A percentile compares a stretch with the other conserved stretches of the same genome.
phyloP scores from a whole-genome alignment of 2,888 invertebrate genomes.

The Oxyteleia sp. region DNA sequence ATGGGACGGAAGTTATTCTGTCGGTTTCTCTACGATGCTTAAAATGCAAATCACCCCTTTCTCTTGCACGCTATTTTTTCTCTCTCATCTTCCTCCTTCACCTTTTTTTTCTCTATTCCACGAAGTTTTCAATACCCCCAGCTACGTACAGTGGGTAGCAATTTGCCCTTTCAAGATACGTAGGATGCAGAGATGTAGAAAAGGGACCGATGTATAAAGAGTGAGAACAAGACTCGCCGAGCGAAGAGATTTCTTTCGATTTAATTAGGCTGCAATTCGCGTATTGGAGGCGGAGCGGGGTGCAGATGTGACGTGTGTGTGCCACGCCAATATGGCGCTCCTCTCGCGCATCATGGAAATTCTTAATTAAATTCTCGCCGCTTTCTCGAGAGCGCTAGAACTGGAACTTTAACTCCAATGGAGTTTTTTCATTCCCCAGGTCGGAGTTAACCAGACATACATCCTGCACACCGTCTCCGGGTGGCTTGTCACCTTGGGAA shows the following conservation, averaged over 20 bases:
- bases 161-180: conserved; percentile 57
- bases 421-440: conserved; percentile 73
- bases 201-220: conserved; percentile 44
- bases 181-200: conserved; percentile 37
- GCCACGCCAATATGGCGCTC: conserved; percentile 78
- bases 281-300: conserved; percentile 57
- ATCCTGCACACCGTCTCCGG: conserved; percentile 46
- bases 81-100: conserved; percentile 21
- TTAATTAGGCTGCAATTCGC: conserved; percentile 81
- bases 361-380: conserved; percentile 85
- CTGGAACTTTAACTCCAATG: conserved; percentile 73
- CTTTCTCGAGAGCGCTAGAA: conserved; percentile 69
- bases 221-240: conserved; percentile 42
- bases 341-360: conserved; percentile 78
- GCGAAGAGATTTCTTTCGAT: conserved; percentile 83
- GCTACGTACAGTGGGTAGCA: conserved; percentile 73
- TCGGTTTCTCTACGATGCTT: conserved; percentile 73
- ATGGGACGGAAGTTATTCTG: conserved; percentile 75
- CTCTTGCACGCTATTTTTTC: conserved; percentile 71
- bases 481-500: conserved; percentile 60
- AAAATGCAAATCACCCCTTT: conserved; percentile 79
- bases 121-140: conserved; percentile 68
- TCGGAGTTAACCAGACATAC: conserved; percentile 68
- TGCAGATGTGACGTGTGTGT: conserved; percentile 78
- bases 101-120: conserved; percentile 72